phyloP scores from a whole-genome alignment of 2,888 invertebrate species.

The Pomacea canaliculata region DNA sequence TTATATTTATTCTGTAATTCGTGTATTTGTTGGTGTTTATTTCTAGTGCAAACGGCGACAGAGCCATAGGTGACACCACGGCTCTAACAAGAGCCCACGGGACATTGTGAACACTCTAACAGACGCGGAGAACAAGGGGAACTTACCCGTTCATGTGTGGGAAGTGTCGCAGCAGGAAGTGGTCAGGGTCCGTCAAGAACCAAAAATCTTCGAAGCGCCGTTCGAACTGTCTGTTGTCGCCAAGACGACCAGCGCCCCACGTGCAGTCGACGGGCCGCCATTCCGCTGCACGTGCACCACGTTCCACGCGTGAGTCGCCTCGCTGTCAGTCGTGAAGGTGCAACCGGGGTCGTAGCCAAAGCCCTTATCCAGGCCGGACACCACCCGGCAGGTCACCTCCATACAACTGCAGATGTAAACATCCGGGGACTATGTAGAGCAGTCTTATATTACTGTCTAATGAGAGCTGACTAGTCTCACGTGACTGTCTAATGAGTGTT shows the following conservation, averaged over 20 bases:
- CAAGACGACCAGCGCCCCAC: neutral
- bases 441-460: no score
- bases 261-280: neutral
- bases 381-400: neutral
- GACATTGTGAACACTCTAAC: no score
- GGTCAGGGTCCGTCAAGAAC: conserved; percentile 57
- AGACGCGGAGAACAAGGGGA: neutral
- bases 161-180: conserved; percentile 36
- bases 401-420: neutral
- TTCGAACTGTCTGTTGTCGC: neutral
- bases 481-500: no score
- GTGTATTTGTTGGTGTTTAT: no score
- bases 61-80: no score
- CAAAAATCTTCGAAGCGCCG: conserved; percentile 48
- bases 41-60: no score
- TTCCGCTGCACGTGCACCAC: neutral
- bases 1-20: no score
- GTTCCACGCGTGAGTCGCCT: neutral
- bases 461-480: no score
- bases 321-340: neutral
- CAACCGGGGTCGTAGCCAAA: neutral
- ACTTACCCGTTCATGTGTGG: neutral
- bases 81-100: no score
- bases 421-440: no score
- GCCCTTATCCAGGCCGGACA: neutral